Evolutionary conservation across 2,797 vertebrate species (phyloP).

Genomic region (Gymnoscopelus microlampas): DNA sequence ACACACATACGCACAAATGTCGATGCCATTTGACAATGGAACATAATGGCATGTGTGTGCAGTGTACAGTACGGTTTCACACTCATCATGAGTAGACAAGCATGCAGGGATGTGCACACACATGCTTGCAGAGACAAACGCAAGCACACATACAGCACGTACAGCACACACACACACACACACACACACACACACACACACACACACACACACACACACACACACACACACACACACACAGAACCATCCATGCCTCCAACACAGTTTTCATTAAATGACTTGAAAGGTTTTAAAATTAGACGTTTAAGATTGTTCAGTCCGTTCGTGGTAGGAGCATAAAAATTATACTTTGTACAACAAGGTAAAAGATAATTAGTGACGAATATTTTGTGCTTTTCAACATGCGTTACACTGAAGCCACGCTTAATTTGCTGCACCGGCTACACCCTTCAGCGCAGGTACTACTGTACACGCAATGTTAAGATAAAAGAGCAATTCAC

Average conservation of each 20-base stretch:
- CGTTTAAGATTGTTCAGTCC: too few relatives aligned
- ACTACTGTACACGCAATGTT: slow-evolving; percentile 29
- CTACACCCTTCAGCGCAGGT: slow-evolving; percentile 25
- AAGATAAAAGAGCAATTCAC: slow-evolving; percentile 69
- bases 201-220: not conserved
- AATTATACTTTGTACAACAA: not conserved
- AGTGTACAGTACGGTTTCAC: slow-evolving; percentile 24
- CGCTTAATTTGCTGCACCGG: not conserved
- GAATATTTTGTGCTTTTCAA: slow-evolving; percentile 23
- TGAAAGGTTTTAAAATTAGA: too few relatives aligned
- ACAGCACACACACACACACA: not conserved
- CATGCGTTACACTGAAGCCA: slow-evolving; percentile 13
- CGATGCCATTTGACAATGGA: too few relatives aligned
- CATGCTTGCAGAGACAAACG: not conserved
- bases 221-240: slow-evolving; percentile 6
- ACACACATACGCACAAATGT: slow-evolving; percentile 30
- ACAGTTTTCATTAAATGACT: too few relatives aligned
- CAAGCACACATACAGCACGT: not conserved
- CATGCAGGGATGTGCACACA: not conserved
- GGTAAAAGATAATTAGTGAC: not conserved
- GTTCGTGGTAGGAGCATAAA: not conserved
- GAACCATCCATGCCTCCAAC: slow-evolving; percentile 13
- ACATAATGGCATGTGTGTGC: slow-evolving; percentile 35
- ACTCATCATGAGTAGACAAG: slow-evolving; percentile 11
- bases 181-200: not conserved